Evolutionary conservation across 2,797 vertebrate species (phyloP), one percentile per base, ranked within the genome.

Genomic region (Coilia nasus): DNA sequence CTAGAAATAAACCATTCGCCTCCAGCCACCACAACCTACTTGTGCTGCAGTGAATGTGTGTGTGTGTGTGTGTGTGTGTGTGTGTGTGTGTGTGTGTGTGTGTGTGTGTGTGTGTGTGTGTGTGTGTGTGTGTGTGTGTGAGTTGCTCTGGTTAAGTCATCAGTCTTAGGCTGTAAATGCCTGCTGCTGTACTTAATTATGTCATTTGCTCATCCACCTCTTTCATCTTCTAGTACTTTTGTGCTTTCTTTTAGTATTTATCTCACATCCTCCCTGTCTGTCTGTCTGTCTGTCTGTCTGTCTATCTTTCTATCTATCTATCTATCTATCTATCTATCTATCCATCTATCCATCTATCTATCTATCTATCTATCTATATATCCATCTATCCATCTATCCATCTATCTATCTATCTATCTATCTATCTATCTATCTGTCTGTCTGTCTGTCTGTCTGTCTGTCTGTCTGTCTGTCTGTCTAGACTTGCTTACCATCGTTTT

Each of bases 191-290:
- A 17, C 64, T 67, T 67, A 31, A 67, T 67, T 25, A 71, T 35
- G 17, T 71, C 12, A 78, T 44, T 78, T 44, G 6, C 35, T 78
- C 35, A 44, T 44, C 1, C 35, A 44, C 41, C 41, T 78, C 35
- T 75, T 75, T 75, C 31, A 41, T 41, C 41, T 41, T 41, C 15
- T 41, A 31, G 75, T 85, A 88, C 84, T 78, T 84, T 85, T 85
- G 82, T 15, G 7, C 50, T 71, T 44, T 81, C 83, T 17, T 83
- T 67, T 47, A 47, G 46, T 47, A 3, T 10, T 10, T n/a, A n/a
- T n/a, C n/a, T n/a, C n/a, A 83, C 83, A 56, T 25, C 50, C 25
- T 25, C 28, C 10, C 50, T 41, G 35, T 41, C 50, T 54, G 10
- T 12, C 10, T 54, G 2, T 54, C 50, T 54, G 2, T 15, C 50